Base-by-base conservation (phyloP, 2,113 vertebrate genomes). In the Corvus hawaiiensis region DNA sequence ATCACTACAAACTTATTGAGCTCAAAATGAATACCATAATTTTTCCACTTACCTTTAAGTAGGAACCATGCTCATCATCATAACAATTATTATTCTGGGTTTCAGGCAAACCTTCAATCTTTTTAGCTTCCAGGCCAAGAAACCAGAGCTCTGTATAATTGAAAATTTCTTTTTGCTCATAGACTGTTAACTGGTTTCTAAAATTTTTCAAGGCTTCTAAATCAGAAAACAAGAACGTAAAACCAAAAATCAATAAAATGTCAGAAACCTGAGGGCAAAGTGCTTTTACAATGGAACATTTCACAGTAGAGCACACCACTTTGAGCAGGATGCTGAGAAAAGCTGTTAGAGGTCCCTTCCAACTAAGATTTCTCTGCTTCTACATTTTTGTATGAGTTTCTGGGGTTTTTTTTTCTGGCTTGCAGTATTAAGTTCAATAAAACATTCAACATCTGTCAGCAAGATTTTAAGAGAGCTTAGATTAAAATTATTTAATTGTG, bases 131-230 rank as follows among this genome's bases (percentile, higher is more conserved):
- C 80, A 99, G 97, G 23, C 99, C 99, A 97, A 99, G 98, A 97
- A 98, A 99, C 99, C 99, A 99, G 80, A 99, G 97, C 95, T 99
- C 99, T 27, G 98, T 84, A 85, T 99, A 99, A 97, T 99, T 98
- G 97, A 98, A 98, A 95, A 99, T 98, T 94, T 99, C 99, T 91
- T 98, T 98, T 97, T 98, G 98, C 87, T 99, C 99, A 81, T 98
- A 99, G 76, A 98, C 97, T 18, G 98, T 98, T 97, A 99, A 97
- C 32, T 98, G 97, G 51, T 98, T 98, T 97, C 98, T 98, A 97
- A 99, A 99, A 97, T 98, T 97, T 97, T 98, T 99, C 81, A 99
- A 96, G 33, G 99, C 99, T 97, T 99, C 99, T 99, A 98, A 91
- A 96, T 96, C 73, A 84, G 91, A 96, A 97, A 93, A 71, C 44